Evolutionary conservation across 2,113 vertebrate species (phyloP).

Genomic region (Hypanus sabinus): DNA sequence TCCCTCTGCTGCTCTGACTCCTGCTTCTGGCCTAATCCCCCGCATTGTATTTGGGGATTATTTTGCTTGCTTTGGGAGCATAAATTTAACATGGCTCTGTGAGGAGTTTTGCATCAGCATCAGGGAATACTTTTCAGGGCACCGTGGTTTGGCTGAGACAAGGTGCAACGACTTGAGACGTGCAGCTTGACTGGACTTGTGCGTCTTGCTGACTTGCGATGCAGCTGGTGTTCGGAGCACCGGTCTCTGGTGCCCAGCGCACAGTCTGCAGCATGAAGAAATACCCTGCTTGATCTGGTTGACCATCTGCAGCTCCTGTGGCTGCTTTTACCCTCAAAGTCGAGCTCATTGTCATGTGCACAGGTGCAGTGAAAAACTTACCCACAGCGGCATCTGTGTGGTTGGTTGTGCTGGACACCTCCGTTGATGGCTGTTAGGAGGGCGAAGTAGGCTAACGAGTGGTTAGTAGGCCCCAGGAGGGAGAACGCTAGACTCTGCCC

Average conservation of each 20-base stretch:
- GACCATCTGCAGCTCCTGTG: too few species aligned
- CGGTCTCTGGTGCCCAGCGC: background rate
- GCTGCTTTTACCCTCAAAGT: too few species aligned
- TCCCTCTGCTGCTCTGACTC: background rate
- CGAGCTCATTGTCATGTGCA: too few species aligned
- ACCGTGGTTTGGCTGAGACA: background rate
- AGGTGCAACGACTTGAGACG: background rate
- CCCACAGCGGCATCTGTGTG: too few species aligned
- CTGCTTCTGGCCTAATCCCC: slow-evolving; percentile 17
- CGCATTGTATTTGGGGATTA: background rate
- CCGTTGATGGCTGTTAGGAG: too few species aligned
- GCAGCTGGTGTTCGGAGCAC: background rate
- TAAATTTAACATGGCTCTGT: background rate
- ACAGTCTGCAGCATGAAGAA: background rate
- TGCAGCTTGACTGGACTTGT: too few species aligned
- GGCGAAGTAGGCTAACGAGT: too few species aligned
- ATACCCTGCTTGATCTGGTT: too few species aligned
- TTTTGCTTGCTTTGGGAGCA: background rate
- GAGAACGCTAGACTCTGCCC: too few species aligned
- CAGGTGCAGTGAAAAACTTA: too few species aligned
- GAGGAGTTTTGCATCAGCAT: background rate
- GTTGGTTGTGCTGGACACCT: too few species aligned
- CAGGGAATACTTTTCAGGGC: background rate
- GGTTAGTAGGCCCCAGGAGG: too few species aligned
- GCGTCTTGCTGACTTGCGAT: background rate